phyloP scores from a whole-genome alignment of 2,113 vertebrate genomes.

The Antigone vipio region DNA sequence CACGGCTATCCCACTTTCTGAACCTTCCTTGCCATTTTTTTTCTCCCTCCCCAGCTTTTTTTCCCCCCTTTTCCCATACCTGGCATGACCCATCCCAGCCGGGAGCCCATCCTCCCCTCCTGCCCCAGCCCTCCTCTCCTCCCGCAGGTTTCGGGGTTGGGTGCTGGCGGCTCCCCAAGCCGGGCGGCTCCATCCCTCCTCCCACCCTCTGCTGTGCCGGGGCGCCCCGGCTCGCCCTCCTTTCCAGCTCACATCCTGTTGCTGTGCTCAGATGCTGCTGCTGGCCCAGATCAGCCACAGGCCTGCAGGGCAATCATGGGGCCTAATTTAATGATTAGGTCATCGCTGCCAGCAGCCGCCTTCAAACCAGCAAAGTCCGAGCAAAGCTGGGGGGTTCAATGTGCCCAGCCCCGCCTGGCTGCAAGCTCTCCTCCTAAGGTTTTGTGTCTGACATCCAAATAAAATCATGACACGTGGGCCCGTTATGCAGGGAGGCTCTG shows the following conservation, averaged over 20 bases:
- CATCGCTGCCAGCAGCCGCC: neutral
- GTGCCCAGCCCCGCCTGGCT: neutral
- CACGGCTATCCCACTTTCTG: neutral
- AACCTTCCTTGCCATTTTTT: neutral
- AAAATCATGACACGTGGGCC: neutral
- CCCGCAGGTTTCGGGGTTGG: constrained; percentile 41
- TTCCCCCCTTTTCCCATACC: neutral
- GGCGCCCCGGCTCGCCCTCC: neutral
- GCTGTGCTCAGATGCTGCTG: neutral
- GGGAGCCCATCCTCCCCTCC: neutral
- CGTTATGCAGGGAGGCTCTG: neutral
- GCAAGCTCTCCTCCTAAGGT: neutral
- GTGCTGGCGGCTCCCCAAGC: neutral
- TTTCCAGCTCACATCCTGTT: constrained; percentile 61
- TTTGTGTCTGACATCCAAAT: neutral
- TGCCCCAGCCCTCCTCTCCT: neutral
- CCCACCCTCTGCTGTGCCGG: neutral
- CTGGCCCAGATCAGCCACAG: neutral
- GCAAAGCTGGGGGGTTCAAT: neutral
- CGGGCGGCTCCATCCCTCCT: neutral
- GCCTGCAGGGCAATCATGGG: neutral
- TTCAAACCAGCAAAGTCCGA: neutral
- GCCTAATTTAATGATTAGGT: neutral
- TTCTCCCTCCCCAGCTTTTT: neutral
- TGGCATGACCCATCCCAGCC: neutral